A percentile compares a stretch with the other conserved stretches of the same genome.
phyloP scores from a whole-genome alignment of 2,113 vertebrate species.

The Pavo muticus region DNA sequence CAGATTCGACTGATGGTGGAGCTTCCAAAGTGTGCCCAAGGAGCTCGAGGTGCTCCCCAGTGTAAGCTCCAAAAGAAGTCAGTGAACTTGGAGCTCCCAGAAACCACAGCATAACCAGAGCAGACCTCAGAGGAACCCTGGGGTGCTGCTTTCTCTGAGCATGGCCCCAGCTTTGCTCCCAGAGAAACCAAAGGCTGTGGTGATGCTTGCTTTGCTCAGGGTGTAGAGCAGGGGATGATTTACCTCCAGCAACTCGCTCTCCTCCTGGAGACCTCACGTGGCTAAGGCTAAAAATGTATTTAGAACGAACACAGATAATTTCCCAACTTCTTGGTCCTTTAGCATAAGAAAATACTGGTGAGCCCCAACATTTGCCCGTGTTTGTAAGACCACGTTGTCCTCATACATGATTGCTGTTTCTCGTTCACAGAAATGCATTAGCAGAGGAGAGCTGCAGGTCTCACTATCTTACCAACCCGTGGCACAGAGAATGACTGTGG shows the following conservation, averaged over 20 bases:
- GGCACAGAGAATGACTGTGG: conserved; percentile 94
- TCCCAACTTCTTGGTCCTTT: fast-evolving
- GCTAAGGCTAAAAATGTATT: background rate
- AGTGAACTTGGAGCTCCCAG: background rate
- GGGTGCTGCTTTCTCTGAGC: background rate
- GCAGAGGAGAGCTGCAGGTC: conserved; percentile 92
- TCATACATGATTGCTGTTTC: background rate
- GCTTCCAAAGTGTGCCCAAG: background rate
- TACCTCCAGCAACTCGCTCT: fast-evolving
- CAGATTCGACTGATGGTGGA: background rate
- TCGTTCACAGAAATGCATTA: conserved; percentile 84
- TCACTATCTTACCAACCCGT: conserved; percentile 96
- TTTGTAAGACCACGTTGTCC: fast-evolving
- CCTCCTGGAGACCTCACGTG: background rate
- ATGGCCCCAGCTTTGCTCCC: background rate
- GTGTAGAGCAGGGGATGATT: fast-evolving
- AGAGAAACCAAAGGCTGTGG: background rate
- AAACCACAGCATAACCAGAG: fast-evolving
- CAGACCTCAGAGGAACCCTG: background rate
- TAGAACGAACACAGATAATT: fast-evolving
- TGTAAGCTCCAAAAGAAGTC: background rate
- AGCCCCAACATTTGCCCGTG: background rate
- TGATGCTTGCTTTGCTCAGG: background rate
- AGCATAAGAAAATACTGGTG: background rate
- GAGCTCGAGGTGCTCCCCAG: background rate